phyloP scores from a whole-genome alignment of 2,113 vertebrate genomes.

The Anas platyrhynchos region DNA sequence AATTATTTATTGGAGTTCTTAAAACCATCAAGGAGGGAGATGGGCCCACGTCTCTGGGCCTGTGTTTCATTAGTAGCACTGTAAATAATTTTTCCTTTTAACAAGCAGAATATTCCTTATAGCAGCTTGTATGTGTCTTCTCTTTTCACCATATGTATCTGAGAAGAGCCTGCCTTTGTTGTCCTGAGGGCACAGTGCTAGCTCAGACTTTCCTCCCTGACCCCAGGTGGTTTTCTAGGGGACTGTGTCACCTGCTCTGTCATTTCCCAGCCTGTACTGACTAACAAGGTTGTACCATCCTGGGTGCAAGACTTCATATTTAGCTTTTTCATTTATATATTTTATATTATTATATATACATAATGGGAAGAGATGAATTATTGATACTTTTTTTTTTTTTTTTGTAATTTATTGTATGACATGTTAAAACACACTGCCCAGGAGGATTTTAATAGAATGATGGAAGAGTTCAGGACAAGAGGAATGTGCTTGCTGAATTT shows the following conservation, averaged over 20 bases:
- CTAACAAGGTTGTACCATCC: fast-evolving
- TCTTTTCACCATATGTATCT: fast-evolving
- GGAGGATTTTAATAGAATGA: not conserved
- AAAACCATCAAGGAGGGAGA: not conserved
- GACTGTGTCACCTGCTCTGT: not conserved
- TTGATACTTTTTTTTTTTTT: not conserved
- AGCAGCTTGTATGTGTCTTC: fast-evolving
- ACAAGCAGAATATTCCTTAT: not conserved
- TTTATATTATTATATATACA: not conserved
- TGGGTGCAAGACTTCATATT: not conserved
- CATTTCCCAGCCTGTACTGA: not conserved
- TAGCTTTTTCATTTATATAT: not conserved
- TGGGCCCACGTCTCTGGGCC: fast-evolving
- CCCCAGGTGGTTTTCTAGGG: not conserved
- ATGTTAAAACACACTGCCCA: not conserved
- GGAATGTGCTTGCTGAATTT: not conserved
- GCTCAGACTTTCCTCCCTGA: not conserved
- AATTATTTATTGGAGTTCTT: not conserved
- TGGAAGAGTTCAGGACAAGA: not conserved
- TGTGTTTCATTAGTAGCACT: not conserved
- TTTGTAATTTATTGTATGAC: too few relatives aligned
- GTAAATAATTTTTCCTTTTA: not conserved
- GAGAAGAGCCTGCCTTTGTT: not conserved
- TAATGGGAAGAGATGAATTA: not conserved
- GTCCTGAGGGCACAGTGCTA: not conserved